phyloP scores from a whole-genome alignment of 53 echinoderm and acorn worm genomes.

The Astropecten irregularis region DNA sequence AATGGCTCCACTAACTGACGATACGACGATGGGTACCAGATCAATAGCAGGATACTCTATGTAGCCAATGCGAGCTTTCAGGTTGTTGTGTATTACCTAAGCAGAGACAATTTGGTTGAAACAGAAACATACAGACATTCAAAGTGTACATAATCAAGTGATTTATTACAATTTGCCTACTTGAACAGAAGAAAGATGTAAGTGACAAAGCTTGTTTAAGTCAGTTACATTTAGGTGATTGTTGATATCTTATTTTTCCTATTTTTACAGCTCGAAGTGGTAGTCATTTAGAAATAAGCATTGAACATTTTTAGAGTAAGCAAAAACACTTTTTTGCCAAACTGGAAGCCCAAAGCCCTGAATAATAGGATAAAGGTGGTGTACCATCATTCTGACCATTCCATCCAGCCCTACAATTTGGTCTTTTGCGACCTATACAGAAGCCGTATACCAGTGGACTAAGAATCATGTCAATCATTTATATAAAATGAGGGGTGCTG shows the following conservation, averaged over 20 bases:
- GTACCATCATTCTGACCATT: no score
- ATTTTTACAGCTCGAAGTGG: no score
- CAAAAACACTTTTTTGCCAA: no score
- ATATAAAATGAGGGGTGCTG: background rate
- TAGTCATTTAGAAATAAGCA: no score
- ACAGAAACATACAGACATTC: no score
- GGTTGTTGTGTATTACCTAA: constrained; percentile 79
- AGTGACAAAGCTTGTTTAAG: background rate
- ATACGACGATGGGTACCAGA: background rate
- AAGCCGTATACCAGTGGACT: no score
- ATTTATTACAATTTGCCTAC: background rate
- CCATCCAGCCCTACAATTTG: no score
- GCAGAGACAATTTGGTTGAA: background rate
- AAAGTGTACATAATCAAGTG: no score
- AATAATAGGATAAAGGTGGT: no score
- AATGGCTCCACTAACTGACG: background rate
- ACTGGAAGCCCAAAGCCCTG: no score
- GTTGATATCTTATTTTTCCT: background rate
- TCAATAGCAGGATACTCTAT: constrained; percentile 32
- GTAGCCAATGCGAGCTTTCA: constrained; percentile 65
- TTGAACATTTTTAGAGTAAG: no score
- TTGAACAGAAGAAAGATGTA: background rate
- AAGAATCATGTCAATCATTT: background rate
- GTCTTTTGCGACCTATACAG: no score
- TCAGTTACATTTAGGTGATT: background rate